A percentile compares a stretch with the other conserved stretches of the same genome.
Evolutionary conservation across 2,888 invertebrate genomes (phyloP).

Genomic region (Augiades crinisus): DNA sequence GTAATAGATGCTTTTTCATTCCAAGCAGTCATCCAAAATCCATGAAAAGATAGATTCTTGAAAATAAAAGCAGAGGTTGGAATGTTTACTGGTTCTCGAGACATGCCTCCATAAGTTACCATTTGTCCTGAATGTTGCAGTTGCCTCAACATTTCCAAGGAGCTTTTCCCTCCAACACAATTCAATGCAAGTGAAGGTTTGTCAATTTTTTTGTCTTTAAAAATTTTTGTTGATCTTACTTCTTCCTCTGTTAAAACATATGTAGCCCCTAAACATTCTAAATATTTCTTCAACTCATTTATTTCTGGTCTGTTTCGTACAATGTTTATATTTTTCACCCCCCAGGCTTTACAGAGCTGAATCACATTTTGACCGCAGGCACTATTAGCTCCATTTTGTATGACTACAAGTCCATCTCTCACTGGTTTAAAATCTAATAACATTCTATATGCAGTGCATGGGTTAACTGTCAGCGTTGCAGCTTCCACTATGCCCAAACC

Average conservation of each 20-base stretch:
- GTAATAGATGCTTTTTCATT: slow-evolving; percentile 82
- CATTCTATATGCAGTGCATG: slow-evolving; percentile 98
- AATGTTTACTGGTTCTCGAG: slow-evolving; percentile 93
- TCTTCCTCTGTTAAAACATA: slow-evolving; percentile 88
- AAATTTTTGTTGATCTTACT: slow-evolving; percentile 59
- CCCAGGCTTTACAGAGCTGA: slow-evolving; percentile 92
- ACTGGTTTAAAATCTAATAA: slow-evolving; percentile 92
- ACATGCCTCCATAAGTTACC: slow-evolving; percentile 99
- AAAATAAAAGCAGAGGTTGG: slow-evolving; percentile 91
- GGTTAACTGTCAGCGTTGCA: slow-evolving; percentile 95
- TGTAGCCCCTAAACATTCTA: slow-evolving; percentile 90
- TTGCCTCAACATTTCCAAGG: slow-evolving; percentile 91
- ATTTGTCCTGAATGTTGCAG: slow-evolving; percentile 88
- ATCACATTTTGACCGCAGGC: slow-evolving; percentile 98
- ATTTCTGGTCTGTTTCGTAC: slow-evolving; percentile 92
- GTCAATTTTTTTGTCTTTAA: slow-evolving; percentile 73
- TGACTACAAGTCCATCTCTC: slow-evolving; percentile 88
- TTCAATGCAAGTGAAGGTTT: slow-evolving; percentile 94
- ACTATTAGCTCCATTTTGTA: slow-evolving; percentile 99
- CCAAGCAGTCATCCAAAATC: slow-evolving; percentile 99
- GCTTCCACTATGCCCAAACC: slow-evolving; percentile 87
- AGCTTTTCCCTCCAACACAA: slow-evolving; percentile 96
- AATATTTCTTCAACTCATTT: slow-evolving; percentile 83
- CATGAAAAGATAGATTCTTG: slow-evolving; percentile 90
- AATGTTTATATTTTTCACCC: slow-evolving; percentile 90